Percentiles rank a stretch among this genome's conserved stretches.
These are phyloP conservation scores for Heliopora coerulea DNA, from an alignment of 92 coral and sea anemone genomes.

Conservation along the genomic window DNA sequence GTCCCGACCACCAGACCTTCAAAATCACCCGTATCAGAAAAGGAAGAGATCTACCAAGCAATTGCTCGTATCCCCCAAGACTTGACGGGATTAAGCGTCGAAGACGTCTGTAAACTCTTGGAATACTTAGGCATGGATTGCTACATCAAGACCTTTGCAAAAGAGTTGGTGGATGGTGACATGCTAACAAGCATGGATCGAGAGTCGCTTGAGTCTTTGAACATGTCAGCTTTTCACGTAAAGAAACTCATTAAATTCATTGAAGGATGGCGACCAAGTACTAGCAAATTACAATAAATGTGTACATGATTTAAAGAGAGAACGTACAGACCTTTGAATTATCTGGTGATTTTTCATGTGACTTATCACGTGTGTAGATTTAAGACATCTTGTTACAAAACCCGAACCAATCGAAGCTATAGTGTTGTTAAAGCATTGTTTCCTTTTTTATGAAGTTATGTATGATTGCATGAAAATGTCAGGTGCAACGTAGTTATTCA, in stretches of 20 bases:
- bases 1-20: background rate
- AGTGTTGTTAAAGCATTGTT: too few relatives aligned
- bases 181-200: background rate
- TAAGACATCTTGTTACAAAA: too few relatives aligned
- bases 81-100: background rate
- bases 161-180: background rate
- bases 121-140: background rate
- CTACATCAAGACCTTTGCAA: background rate
- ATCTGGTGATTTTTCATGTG: too few relatives aligned
- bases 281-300: too few relatives aligned
- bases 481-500: too few relatives aligned
- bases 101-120: background rate
- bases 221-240: background rate
- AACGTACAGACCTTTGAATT: too few relatives aligned
- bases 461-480: too few relatives aligned
- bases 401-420: too few relatives aligned
- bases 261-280: constrained; percentile 4
- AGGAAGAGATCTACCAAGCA: background rate
- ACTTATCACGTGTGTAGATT: too few relatives aligned
- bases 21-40: background rate
- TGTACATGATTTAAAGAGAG: too few relatives aligned
- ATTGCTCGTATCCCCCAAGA: background rate
- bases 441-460: too few relatives aligned
- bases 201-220: background rate
- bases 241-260: constrained; percentile 11